A percentile compares a stretch with the other conserved stretches of the same genome.
Conservation (phyloP, 2,888 invertebrate species). For the Tetropium fuscum region DNA sequence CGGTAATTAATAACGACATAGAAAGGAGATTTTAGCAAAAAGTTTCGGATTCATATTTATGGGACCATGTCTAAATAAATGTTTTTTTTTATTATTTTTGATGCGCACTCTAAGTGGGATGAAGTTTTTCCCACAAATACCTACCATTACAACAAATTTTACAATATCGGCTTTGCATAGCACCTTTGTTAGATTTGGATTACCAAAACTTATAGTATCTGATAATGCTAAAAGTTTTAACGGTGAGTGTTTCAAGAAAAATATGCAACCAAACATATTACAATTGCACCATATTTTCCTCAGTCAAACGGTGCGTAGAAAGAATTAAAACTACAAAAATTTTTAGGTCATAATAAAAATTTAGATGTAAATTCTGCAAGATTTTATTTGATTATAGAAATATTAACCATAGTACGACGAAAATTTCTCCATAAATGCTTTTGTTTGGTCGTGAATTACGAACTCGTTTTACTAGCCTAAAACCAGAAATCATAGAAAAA, state of each 20-base stretch:
- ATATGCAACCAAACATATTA: slow-evolving; percentile 32
- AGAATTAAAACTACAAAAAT: slow-evolving; percentile 31
- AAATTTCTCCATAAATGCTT: slow-evolving; percentile 16
- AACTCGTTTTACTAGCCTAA: slow-evolving; percentile 11
- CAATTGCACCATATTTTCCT: slow-evolving; percentile 31
- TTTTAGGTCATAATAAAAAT: slow-evolving; percentile 11
- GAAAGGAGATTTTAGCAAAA: too few relatives aligned
- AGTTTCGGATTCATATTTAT: too few relatives aligned
- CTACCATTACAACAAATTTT: slow-evolving; percentile 15
- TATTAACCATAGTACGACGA: slow-evolving; percentile 27
- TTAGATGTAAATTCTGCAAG: slow-evolving; percentile 12
- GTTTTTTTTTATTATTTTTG: slow-evolving; percentile 22
- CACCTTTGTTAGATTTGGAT: slow-evolving; percentile 48
- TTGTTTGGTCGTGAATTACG: slow-evolving; percentile 28
- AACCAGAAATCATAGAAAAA: not conserved
- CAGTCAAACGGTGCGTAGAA: slow-evolving; percentile 41
- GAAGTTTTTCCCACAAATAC: slow-evolving; percentile 40
- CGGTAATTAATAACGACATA: too few relatives aligned
- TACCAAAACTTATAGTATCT: slow-evolving; percentile 46
- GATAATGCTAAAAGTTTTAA: slow-evolving; percentile 50
- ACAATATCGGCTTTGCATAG: slow-evolving; percentile 29
- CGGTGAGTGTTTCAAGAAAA: slow-evolving; percentile 32
- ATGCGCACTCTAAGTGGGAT: slow-evolving; percentile 46
- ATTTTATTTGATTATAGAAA: slow-evolving; percentile 36
- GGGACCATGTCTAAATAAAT: too few relatives aligned